Base-by-base conservation (phyloP, 1,140 invertebrate genomes). In the Heliconius hewitsoni region DNA sequence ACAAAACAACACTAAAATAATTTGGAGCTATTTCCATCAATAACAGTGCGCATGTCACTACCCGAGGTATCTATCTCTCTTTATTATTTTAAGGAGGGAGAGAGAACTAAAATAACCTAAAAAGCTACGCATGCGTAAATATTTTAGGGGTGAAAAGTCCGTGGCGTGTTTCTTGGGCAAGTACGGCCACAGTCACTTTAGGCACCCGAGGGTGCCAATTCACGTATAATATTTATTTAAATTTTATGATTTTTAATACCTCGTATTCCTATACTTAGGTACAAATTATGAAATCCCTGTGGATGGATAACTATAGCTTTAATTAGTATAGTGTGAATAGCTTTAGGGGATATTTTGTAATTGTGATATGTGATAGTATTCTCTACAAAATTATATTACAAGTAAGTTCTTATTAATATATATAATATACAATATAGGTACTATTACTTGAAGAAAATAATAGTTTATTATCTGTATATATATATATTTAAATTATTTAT, bases 1-100 rank as follows among this genome's bases (percentile, higher is more conserved):
- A 66, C 27, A 30, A 66, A 66, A 66, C 27, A 66, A 30, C 60
- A 66, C 60, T 66, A 66, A 66, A 66, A 27, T 66, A 16, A 66
- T 23, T 30, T 66, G 0, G 23, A 66, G 27, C 57, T 78, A 83
- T 83, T 87, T 89, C 84, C 87, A 90, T 94, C 92, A 92, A 94
- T 94, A 94, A 89, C 87, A 93, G 84, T 92, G 91, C 93, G 93
- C 91, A 94, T 90, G 91, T 91, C 86, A 82, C 82, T 79, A 46
- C 80, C 73, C 27, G 18, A 1, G n/a, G n/a, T 78, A 70, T 74
- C 46, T 78, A 77, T 76, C 74, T 83, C 89, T 83, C 86, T 85
- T 86, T 89, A 79, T 80, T 60, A 23, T 30, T 73, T 80, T 50
- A 16, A 70, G 46, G 77, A 77, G 18, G 66, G 81, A 89, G 74